Base-by-base conservation (phyloP, 2,797 vertebrate species). In the Phalloptychus januarius region DNA sequence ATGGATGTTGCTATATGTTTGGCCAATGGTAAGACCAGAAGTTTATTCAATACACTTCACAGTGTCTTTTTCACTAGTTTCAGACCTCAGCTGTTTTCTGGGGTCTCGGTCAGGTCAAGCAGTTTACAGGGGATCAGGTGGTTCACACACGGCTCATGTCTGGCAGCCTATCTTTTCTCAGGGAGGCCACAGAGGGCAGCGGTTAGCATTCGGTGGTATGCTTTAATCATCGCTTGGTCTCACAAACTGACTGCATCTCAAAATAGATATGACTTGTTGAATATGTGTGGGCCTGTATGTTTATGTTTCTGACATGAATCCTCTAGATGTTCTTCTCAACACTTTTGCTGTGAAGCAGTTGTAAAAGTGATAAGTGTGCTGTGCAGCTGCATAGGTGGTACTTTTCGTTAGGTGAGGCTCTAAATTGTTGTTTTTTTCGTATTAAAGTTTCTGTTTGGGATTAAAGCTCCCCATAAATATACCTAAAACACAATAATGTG, bases 131-230 rank as follows among this genome's bases (percentile, higher is more conserved):
- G 85, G 91, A 90, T 93, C 91, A 86, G 92, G 90, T 95, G 87
- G 85, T 95, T 94, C 89, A 91, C 94, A 92, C 86, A 71, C 83
- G 94, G 91, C 95, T 85, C 56, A 40, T 94, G 89, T 94, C 88
- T 86, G 91, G 85, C 83, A 67, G 81, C 80, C 90, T 85, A 91
- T 93, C 88, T 54, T 91, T 87, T 94, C 77, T 31, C 80, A 65
- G 78, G 38, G 78, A 89, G 92, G 91, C 88, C 90, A 84, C 82
- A 0, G 38, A 83, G 90, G 87, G 77, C 83, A 86, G 84, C 78
- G 91, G 91, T 91, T 89, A 88, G 89, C 78, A n/a, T 79, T 72
- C 74, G 1, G 48, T 78, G 91, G 93, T 91, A 94, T 93, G 93
- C 94, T 94, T 93, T 94, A 93, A 95, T 95, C 92, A 94, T 77